A percentile compares a stretch with the other conserved stretches of the same genome.
These are phyloP conservation scores for Morus bassanus DNA, from an alignment of 2,797 vertebrate genomes.

Conservation along the genomic window DNA sequence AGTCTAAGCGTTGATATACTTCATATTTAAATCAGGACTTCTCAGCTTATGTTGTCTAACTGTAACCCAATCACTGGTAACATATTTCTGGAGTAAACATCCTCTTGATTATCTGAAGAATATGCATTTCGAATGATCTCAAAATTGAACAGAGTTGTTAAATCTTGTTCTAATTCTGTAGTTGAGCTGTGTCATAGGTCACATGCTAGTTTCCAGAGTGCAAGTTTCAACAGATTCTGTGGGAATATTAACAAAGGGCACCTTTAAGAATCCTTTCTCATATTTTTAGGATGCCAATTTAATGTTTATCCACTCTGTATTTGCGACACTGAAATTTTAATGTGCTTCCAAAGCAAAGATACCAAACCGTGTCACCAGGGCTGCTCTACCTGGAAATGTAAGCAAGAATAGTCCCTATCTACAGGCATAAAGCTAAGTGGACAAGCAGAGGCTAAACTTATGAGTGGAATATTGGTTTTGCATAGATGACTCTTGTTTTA, in stretches of 20 bases:
- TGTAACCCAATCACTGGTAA: neutral
- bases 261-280: neutral
- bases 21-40: neutral
- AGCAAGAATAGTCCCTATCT: neutral
- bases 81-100: neutral
- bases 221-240: neutral
- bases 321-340: neutral
- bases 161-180: neutral
- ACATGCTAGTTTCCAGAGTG: neutral
- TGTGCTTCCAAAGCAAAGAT: neutral
- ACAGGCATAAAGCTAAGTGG: neutral
- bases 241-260: neutral
- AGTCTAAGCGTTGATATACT: neutral
- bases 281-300: neutral
- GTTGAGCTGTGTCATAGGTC: neutral
- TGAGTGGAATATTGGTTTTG: neutral
- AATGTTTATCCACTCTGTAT: neutral
- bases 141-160: neutral
- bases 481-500: neutral
- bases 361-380: neutral
- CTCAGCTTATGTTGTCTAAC: neutral
- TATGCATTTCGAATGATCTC: neutral
- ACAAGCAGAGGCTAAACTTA: neutral
- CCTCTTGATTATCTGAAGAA: neutral
- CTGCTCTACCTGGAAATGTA: neutral